phyloP scores from a whole-genome alignment of 2,888 invertebrate genomes.

The Amphipoea lucens region DNA sequence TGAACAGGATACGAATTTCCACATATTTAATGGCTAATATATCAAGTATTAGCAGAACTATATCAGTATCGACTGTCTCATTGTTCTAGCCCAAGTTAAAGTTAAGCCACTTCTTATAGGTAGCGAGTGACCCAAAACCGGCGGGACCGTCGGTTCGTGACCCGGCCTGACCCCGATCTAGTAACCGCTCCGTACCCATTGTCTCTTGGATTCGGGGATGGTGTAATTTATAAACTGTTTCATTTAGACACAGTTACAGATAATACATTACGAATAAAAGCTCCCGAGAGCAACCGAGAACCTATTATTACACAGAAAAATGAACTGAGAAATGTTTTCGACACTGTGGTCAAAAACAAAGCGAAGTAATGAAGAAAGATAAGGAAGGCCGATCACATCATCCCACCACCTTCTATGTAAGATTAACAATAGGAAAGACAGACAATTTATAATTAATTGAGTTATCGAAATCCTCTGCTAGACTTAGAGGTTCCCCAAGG shows the following conservation, averaged over 20 bases:
- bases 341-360: neutral
- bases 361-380: neutral
- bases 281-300: neutral
- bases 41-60: slow-evolving; percentile 37
- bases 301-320: neutral
- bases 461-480: neutral
- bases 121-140: slow-evolving; percentile 84
- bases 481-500: neutral
- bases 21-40: slow-evolving; percentile 35
- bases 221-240: slow-evolving; percentile 72
- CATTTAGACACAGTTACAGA: neutral
- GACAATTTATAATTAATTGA: neutral
- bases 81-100: slow-evolving; percentile 52
- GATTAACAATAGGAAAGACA: no score
- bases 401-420: neutral
- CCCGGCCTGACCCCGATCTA: slow-evolving; percentile 88
- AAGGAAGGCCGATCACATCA: neutral
- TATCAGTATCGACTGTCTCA: slow-evolving; percentile 44
- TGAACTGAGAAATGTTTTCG: neutral
- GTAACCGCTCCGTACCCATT: slow-evolving; percentile 84
- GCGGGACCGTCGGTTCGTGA: slow-evolving; percentile 83
- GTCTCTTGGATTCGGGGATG: slow-evolving; percentile 78
- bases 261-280: neutral
- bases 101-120: slow-evolving; percentile 70
- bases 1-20: slow-evolving; percentile 36